Evolutionary conservation across 2,797 vertebrate genomes (phyloP).

Genomic region (Onychomys torridus): DNA sequence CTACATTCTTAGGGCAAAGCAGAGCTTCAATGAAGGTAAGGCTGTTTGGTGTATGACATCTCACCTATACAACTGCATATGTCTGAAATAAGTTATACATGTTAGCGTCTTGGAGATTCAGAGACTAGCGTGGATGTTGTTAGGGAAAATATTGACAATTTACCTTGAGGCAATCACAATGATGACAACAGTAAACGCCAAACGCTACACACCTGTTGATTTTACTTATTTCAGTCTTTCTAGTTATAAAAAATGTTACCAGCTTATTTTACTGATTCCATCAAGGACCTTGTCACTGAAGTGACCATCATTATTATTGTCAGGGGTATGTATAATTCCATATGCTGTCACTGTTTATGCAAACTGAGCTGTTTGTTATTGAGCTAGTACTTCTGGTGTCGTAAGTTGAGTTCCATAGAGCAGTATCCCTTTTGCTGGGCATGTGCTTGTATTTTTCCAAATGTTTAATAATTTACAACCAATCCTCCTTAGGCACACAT

Average conservation of each 20-base stretch:
- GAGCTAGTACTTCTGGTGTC: not conserved
- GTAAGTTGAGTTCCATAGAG: not conserved
- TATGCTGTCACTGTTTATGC: not conserved
- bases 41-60: not conserved
- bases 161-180: not conserved
- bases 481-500: not conserved
- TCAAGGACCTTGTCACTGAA: not conserved
- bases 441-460: not conserved
- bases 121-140: not conserved
- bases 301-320: not conserved
- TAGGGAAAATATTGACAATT: not conserved
- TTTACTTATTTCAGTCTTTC: conserved; percentile 22
- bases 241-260: conserved; percentile 17
- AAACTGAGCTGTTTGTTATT: not conserved
- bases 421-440: not conserved
- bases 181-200: not conserved
- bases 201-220: not conserved
- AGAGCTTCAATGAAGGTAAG: not conserved
- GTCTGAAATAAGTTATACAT: not conserved
- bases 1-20: not conserved
- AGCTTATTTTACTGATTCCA: not conserved
- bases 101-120: not conserved
- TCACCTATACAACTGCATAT: not conserved
- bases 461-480: not conserved
- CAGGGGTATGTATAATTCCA: not conserved